Evolutionary conservation across 2,888 invertebrate genomes (phyloP), one percentile per base, ranked within the genome.

Genomic region (Xestia rhomboidea): DNA sequence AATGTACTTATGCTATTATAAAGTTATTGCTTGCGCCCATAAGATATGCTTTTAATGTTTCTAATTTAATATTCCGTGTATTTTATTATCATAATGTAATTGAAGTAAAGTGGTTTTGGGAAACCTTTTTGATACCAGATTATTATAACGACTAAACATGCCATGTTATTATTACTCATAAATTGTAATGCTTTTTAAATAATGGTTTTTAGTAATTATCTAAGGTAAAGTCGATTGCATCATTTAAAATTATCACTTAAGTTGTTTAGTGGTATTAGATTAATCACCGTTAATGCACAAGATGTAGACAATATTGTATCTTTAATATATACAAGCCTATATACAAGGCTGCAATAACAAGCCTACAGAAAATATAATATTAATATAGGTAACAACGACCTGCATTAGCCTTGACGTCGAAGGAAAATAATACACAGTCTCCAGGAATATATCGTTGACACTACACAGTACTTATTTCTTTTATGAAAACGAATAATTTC

Each of bases 1-100:
- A 94, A 95, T 93, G 89, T 93, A 88, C 88, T 87, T 85, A 92
- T 91, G 90, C 89, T 91, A 92, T 94, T 94, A 93, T 93, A 92
- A 85, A 92, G 88, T 93, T 93, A 94, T 94, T 94, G 91, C 90
- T 90, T 82, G 82, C 87, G 80, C 89, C 88, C 84, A 81, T 89
- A 90, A 87, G 81, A 89, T 78, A 86, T 83, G 77, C 81, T 90
- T 88, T 89, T 89, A 80, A 88, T 89, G 81, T 82, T 87, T 84
- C 73, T 81, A 83, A 88, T 84, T 85, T 84, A 85, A 79, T 85
- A 84, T 84, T 73, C 81, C 51, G 81, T 82, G 75, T 83, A 74
- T 80, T 83, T 83, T 73, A 77, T 78, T 85, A 85, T 79, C 80
- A 77, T 85, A 79, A 81, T 70, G 68, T 80, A 76, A 77, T 81